A percentile compares a stretch with the other conserved stretches of the same genome.
Evolutionary conservation across 2,888 invertebrate genomes (phyloP).

Genomic region (Luffia ferchaultella): DNA sequence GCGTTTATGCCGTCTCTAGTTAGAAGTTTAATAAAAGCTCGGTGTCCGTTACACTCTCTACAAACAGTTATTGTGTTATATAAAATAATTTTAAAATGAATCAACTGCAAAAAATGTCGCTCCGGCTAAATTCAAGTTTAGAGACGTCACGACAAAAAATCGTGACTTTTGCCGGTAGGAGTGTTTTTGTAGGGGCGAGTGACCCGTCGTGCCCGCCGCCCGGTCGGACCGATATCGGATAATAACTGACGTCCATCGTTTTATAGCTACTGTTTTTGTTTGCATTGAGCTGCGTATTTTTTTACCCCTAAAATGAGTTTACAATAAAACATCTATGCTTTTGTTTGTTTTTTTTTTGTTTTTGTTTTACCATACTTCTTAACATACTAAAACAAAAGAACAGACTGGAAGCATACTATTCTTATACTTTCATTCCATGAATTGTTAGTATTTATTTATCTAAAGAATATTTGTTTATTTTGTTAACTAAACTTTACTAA

Average conservation of each 20-base stretch:
- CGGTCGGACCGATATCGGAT: not conserved
- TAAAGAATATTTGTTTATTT: too few species aligned
- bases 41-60: not conserved
- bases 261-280: not conserved
- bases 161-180: slow-evolving; percentile 25
- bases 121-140: slow-evolving; percentile 21
- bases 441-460: too few species aligned
- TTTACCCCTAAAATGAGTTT: too few species aligned
- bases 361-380: too few species aligned
- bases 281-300: not conserved
- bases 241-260: not conserved
- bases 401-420: too few species aligned
- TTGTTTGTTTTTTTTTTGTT: too few species aligned
- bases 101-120: not conserved
- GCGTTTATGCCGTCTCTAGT: too few species aligned
- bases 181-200: not conserved
- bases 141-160: slow-evolving; percentile 38
- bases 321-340: too few species aligned
- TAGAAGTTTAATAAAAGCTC: too few species aligned
- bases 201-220: not conserved
- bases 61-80: not conserved
- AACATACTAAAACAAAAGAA: too few species aligned
- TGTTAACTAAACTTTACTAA: too few species aligned
- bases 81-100: not conserved
- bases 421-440: too few species aligned